Conservation (phyloP, 2,797 vertebrate species). For the Phrynocephalus forsythii region DNA sequence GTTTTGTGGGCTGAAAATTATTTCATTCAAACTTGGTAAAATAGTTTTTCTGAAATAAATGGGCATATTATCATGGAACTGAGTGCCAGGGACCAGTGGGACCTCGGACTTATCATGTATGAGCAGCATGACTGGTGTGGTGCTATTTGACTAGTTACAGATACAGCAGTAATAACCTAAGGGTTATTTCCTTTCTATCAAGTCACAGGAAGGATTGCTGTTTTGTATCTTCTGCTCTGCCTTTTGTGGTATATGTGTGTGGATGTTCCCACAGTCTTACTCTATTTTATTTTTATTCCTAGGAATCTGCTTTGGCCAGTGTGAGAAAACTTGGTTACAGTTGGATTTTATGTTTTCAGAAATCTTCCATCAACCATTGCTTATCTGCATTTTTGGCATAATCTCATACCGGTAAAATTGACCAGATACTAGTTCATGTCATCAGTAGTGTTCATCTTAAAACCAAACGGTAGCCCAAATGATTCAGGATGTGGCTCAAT, state of each 20-base stretch:
- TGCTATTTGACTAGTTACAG: not conserved
- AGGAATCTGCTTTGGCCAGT: too few relatives aligned
- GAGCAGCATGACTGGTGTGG: not conserved
- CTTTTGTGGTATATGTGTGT: not conserved
- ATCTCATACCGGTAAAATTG: too few relatives aligned
- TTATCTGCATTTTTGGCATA: too few relatives aligned
- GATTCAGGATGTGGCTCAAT: too few relatives aligned
- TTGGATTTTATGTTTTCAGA: too few relatives aligned
- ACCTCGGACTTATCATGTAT: slow-evolving; percentile 9
- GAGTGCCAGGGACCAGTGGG: not conserved
- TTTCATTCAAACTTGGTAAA: not conserved
- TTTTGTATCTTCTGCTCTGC: not conserved
- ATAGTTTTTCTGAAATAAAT: not conserved
- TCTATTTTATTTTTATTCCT: too few relatives aligned
- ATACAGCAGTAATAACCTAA: not conserved
- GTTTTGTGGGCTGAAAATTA: not conserved
- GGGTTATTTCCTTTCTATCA: not conserved
- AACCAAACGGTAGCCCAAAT: too few relatives aligned
- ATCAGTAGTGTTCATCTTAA: too few relatives aligned
- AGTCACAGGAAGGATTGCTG: not conserved
- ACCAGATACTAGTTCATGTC: too few relatives aligned
- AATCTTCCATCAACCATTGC: too few relatives aligned
- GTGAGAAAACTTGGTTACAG: too few relatives aligned
- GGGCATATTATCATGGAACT: not conserved
- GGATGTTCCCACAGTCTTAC: not conserved